Evolutionary conservation across 2,797 vertebrate genomes (phyloP).

Genomic region (Lutjanus campechanus): DNA sequence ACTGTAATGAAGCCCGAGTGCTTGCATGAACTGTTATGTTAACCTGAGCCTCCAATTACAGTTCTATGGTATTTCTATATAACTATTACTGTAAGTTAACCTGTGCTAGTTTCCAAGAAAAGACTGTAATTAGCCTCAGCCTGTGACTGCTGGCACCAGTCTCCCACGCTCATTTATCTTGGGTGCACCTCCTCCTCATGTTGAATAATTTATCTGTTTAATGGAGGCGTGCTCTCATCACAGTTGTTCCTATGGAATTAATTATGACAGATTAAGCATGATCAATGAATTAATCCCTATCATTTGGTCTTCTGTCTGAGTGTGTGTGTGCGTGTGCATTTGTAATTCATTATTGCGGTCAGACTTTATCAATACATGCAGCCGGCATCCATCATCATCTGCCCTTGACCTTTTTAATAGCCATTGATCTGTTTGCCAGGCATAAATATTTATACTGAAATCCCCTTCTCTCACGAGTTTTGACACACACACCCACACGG

Average conservation of each 20-base stretch:
- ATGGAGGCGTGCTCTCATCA: slow-evolving; percentile 79
- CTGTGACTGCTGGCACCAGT: slow-evolving; percentile 70
- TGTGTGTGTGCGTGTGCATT: slow-evolving; percentile 44
- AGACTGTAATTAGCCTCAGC: slow-evolving; percentile 76
- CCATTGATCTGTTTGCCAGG: slow-evolving; percentile 82
- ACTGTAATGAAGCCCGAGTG: slow-evolving; percentile 30
- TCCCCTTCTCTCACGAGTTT: slow-evolving; percentile 53
- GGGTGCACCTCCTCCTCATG: slow-evolving; percentile 70
- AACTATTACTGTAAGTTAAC: slow-evolving; percentile 67
- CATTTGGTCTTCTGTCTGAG: slow-evolving; percentile 58
- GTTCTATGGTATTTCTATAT: slow-evolving; percentile 35
- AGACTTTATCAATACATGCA: slow-evolving; percentile 79
- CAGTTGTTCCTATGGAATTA: slow-evolving; percentile 81
- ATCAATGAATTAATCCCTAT: slow-evolving; percentile 80
- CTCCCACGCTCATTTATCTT: slow-evolving; percentile 76
- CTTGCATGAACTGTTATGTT: slow-evolving; percentile 45
- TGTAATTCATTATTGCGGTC: slow-evolving; percentile 74
- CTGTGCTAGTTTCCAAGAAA: slow-evolving; percentile 79
- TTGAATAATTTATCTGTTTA: slow-evolving; percentile 83
- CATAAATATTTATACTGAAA: slow-evolving; percentile 82
- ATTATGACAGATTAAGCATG: slow-evolving; percentile 82
- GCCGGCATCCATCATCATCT: slow-evolving; percentile 78
- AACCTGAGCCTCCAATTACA: slow-evolving; percentile 66
- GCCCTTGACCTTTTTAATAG: slow-evolving; percentile 85
- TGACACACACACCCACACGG: slow-evolving; percentile 35